A percentile compares a stretch with the other conserved stretches of the same genome.
Evolutionary conservation across 1,140 invertebrate genomes (phyloP).

Genomic region (Hyles vespertilio): DNA sequence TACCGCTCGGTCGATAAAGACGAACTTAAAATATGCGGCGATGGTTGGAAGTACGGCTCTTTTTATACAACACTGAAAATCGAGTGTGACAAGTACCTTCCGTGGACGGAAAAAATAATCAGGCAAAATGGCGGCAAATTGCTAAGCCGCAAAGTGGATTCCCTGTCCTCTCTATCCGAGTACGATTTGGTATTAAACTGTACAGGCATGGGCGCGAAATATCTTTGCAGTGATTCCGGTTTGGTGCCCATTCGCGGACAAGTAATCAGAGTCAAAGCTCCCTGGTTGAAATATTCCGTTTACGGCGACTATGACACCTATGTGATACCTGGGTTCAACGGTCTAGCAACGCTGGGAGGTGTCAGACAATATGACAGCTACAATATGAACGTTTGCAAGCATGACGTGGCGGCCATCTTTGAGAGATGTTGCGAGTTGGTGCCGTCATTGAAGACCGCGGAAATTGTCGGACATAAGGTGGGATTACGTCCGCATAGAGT

Average conservation of each 20-base stretch:
- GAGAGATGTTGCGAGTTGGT: conserved; percentile 83
- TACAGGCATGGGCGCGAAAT: conserved; percentile 87
- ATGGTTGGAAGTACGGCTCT: conserved; percentile 87
- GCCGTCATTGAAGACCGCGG: conserved; percentile 81
- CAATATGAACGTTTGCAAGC: conserved; percentile 80
- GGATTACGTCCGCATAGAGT: conserved; percentile 87
- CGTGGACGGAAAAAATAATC: conserved; percentile 84
- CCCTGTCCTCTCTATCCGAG: conserved; percentile 78
- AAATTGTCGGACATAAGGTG: conserved; percentile 80
- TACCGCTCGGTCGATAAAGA: conserved; percentile 83
- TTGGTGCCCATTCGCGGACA: conserved; percentile 93
- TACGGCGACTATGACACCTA: conserved; percentile 91
- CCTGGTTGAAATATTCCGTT: conserved; percentile 93
- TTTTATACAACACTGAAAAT: conserved; percentile 87
- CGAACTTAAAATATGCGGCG: conserved; percentile 83
- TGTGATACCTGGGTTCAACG: conserved; percentile 86
- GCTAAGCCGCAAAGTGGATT: conserved; percentile 75
- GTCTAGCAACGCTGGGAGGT: conserved; percentile 87
- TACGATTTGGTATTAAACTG: conserved; percentile 94
- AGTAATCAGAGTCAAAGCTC: conserved; percentile 89
- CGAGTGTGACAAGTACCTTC: conserved; percentile 83
- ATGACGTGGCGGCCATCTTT: conserved; percentile 85
- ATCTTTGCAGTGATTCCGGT: conserved; percentile 85
- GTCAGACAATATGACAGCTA: conserved; percentile 88
- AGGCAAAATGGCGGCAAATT: conserved; percentile 77